Conservation (phyloP, 2,888 invertebrate species). For the Agonopterix heracliana region DNA sequence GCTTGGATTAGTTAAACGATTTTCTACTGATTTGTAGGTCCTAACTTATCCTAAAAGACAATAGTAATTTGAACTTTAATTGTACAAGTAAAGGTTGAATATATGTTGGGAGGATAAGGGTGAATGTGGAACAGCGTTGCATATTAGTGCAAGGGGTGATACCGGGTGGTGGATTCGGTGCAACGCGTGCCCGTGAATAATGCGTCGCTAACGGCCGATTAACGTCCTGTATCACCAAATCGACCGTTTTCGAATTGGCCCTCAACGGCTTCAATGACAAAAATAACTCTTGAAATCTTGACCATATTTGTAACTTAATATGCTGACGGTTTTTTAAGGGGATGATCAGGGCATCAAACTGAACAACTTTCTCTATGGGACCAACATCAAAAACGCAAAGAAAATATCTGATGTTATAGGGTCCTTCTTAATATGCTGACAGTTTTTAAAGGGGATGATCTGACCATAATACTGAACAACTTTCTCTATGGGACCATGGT, state of each 20-base stretch:
- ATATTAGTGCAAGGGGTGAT: conserved; percentile 36
- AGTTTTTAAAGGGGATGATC: no score
- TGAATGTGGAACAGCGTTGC: conserved; percentile 17
- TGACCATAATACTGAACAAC: no score
- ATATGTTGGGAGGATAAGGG: conserved; percentile 12
- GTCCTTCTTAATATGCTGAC: no score
- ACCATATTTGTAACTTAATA: no score
- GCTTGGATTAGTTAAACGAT: conserved; percentile 68
- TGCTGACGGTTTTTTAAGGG: no score
- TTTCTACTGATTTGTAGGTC: conserved; percentile 19
- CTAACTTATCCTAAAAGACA: conserved; percentile 12
- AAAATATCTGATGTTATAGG: no score
- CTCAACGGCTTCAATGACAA: background rate
- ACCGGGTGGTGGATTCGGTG: conserved; percentile 56
- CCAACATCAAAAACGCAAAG: no score
- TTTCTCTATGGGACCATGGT: no score
- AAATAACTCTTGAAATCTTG: no score
- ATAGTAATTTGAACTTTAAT: conserved; percentile 17
- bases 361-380: no score
- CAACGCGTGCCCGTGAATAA: conserved; percentile 74
- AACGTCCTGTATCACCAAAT: conserved; percentile 56
- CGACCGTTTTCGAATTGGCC: conserved; percentile 35
- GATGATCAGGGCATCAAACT: no score
- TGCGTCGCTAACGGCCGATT: conserved; percentile 71
- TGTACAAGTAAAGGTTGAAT: conserved; percentile 13